These are phyloP conservation scores for Oreochromis aureus DNA, from an alignment of 2,113 vertebrate genomes.

Conservation along the genomic window DNA sequence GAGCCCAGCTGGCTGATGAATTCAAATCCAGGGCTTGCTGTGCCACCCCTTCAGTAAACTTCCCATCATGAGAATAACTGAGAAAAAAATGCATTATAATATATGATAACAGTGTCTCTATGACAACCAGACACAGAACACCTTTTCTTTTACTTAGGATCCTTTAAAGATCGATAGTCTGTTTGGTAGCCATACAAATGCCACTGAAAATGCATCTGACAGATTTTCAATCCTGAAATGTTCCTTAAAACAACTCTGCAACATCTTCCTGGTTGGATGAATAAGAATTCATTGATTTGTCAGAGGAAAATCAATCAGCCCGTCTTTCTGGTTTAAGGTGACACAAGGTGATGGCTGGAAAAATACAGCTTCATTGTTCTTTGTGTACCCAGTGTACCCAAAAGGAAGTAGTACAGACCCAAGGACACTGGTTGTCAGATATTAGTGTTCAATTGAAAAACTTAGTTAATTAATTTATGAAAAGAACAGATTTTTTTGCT, in stretches of 20 bases:
- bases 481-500: background rate
- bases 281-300: constrained; percentile 50
- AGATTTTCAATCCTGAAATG: constrained; percentile 18
- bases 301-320: constrained; percentile 49
- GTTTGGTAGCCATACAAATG: background rate
- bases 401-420: background rate
- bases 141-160: background rate
- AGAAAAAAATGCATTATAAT: background rate
- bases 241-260: constrained; percentile 21
- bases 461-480: background rate
- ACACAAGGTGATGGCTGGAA: constrained; percentile 36
- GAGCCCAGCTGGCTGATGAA: fast-evolving
- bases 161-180: background rate
- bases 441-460: background rate
- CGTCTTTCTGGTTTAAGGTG: constrained; percentile 49
- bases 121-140: background rate
- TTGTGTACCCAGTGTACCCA: background rate
- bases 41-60: background rate
- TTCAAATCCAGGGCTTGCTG: background rate
- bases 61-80: background rate
- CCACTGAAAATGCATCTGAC: background rate
- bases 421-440: background rate
- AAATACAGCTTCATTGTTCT: constrained; percentile 9
- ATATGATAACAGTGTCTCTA: background rate
- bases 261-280: background rate